Base-by-base conservation (phyloP, 1,140 invertebrate genomes). In the Antheraea pernyi region DNA sequence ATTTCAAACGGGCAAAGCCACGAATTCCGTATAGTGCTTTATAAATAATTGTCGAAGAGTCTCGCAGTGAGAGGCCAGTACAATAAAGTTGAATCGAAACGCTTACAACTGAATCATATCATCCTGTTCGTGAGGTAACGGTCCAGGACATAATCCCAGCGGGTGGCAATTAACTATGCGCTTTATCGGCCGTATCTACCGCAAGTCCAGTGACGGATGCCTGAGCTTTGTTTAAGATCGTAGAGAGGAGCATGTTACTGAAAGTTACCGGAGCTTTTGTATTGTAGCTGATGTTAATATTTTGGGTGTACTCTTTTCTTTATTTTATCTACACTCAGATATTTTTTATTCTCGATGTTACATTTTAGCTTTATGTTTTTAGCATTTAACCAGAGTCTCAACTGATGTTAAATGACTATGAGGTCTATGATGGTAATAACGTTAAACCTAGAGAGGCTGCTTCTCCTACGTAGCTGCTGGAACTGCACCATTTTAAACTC, bases 161-260 rank as follows among this genome's bases (percentile, higher is more conserved):
- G 60, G 60, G 60, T 22, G 60, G 60, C 60, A 61, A 61, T 61
- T 61, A 61, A 61, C 60, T 61, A 36, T 61, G n/a, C 60, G 19
- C 7, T 61, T 30, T 61, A 22, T 61, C 19, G n/a, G 46, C 13
- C 13, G 13, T 61, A 61, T 61, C 60, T 61, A 61, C 1, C 60
- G 60, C 36, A 7, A 61, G 19, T 8, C 13, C 60, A 61, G 13
- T 61, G 19, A 61, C 19, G 19, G 60, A 22, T 22, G 19, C 22
- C 4, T 3, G 22, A 60, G 16, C 60, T 11, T 53, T 53, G 46
- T 53, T 53, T 53, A 53, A 53, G 13, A 53, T 53, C 46, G 13
- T 53, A 53, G 46, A 53, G 16, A 16, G 11, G 46, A 53, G 1
- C 46, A 13, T 10, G 46, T 53, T 53, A 53, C 16, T 11, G 16